Base-by-base conservation (phyloP, 2,797 vertebrate species). In the Forpus xanthops region DNA sequence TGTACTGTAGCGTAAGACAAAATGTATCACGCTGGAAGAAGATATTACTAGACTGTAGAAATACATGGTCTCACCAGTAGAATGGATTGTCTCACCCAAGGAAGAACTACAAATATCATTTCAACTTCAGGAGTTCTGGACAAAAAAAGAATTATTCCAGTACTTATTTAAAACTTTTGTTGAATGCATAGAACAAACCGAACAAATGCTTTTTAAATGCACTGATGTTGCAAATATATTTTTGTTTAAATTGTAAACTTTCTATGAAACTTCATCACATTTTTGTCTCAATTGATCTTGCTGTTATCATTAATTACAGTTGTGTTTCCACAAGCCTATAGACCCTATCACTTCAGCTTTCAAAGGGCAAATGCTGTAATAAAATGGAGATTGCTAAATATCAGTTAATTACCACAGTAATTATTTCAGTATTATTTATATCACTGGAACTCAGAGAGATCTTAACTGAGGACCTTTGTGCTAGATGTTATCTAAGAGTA, bases 1-100 rank as follows among this genome's bases (percentile, higher is more conserved):
- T 91, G n/a, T 74, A 65, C 81, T 85, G 68, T 88, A 92, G 75
- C 68, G 89, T 90, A 96, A 95, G 94, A 89, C 81, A 90, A 95
- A 95, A 95, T 67, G 64, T 73, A 93, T 88, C 82, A 77, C 30
- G 31, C 81, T 86, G 68, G 78, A 93, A 93, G 65, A 72, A 89
- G 52, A 78, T 67, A 89, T 64, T 89, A 87, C 90, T 85, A 94
- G 86, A 73, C 66, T 84, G 65, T 73, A 89, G 84, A 80, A 87
- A 75, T 93, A 35, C 60, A 47, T 72, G 87, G 33, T 70, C 39
- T 90, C 30, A n/a, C 23, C 77, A 82, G 60, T 80, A 67, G 84
- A 91, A 87, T 85, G 65, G 80, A 87, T 83, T 92, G 68, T 65
- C 35, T 85, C 27, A 78, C 37, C 76, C 41, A 91, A 74, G 23